Conservation (phyloP, 1,140 invertebrate species). For the Hylyphantes graminicola region DNA sequence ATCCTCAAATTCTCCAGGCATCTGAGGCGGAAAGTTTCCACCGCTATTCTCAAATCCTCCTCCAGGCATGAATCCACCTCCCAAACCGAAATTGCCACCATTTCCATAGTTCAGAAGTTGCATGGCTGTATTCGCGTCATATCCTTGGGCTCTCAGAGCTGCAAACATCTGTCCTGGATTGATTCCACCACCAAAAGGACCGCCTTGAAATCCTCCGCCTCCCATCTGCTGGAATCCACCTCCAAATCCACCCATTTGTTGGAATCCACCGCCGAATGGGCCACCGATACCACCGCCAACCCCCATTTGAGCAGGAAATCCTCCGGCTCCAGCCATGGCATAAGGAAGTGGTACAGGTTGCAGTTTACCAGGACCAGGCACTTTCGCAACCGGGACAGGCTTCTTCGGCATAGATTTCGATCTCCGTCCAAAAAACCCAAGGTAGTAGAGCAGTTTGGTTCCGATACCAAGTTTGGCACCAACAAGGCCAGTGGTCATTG, state of each 20-base stretch:
- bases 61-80: background rate
- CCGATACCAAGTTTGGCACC: constrained; percentile 44
- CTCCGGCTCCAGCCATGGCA: constrained; percentile 15
- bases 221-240: background rate
- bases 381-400: background rate
- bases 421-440: constrained; percentile 33
- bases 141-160: constrained; percentile 38
- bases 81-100: background rate
- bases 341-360: constrained; percentile 31
- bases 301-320: constrained; percentile 13
- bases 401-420: background rate
- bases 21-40: background rate
- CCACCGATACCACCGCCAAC: constrained; percentile 13
- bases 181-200: background rate
- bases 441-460: constrained; percentile 39
- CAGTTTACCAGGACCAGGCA: background rate
- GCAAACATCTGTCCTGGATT: constrained; percentile 35
- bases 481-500: constrained; percentile 38
- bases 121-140: constrained; percentile 43
- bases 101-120: constrained; percentile 13
- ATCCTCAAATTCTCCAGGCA: background rate
- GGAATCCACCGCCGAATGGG: background rate
- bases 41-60: background rate
- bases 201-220: background rate
- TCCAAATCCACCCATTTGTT: background rate